phyloP scores from a whole-genome alignment of 2,113 vertebrate species.

The Cryptomyrus ogoouensis region DNA sequence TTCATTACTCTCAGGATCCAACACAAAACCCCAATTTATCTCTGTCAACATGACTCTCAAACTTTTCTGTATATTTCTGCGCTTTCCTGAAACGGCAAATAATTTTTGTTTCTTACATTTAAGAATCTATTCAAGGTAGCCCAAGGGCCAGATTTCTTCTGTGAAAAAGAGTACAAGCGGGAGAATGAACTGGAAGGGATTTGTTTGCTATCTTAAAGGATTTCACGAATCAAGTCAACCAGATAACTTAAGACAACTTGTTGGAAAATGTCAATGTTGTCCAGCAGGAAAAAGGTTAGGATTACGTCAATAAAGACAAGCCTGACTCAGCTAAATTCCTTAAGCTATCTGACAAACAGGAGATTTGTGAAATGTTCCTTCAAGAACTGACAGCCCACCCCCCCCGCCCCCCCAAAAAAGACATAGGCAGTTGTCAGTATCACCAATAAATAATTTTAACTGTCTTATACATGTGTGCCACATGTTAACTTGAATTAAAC shows the following conservation, averaged over 20 bases:
- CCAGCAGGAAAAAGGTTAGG: background rate
- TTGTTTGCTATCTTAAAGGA: background rate
- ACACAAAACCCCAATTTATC: background rate
- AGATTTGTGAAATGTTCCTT: background rate
- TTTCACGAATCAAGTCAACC: background rate
- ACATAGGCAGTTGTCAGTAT: background rate
- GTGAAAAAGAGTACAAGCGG: background rate
- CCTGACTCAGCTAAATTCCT: background rate
- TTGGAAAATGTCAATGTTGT: background rate
- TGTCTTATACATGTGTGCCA: background rate
- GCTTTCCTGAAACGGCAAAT: background rate
- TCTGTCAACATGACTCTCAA: background rate
- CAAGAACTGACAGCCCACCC: background rate
- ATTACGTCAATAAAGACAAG: background rate
- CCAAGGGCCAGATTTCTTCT: background rate
- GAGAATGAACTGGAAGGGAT: background rate
- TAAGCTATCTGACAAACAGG: background rate
- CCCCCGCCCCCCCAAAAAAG: background rate
- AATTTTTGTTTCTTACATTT: background rate
- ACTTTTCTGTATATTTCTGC: background rate
- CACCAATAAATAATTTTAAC: background rate
- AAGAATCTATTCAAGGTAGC: background rate
- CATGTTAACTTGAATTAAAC: background rate
- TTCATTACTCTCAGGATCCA: background rate
- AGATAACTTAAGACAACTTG: background rate